phyloP scores from a whole-genome alignment of 2,797 vertebrate species.

The Gymnothorax reevesii region DNA sequence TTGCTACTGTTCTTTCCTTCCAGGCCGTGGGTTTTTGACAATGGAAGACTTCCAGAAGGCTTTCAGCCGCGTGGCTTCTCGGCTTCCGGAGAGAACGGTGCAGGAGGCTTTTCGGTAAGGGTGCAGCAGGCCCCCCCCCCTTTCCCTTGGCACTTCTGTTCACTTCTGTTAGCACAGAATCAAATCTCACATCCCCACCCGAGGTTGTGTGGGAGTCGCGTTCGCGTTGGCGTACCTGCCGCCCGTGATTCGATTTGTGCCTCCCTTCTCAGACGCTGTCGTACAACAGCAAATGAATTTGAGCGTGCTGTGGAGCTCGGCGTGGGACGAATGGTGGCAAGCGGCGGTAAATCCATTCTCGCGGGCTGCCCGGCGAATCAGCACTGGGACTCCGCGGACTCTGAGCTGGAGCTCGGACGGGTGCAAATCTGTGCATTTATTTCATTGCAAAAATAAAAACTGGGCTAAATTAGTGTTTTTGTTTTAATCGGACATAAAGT shows the following conservation, averaged over 20 bases:
- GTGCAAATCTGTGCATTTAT: no score
- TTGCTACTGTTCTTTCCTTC: conserved; percentile 34
- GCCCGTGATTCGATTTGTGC: background rate
- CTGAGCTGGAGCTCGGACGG: background rate
- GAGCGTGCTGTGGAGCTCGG: background rate
- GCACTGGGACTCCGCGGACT: background rate
- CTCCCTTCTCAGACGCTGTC: background rate
- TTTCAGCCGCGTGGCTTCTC: conserved; percentile 65
- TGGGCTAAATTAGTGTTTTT: no score
- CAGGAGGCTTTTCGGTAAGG: conserved; percentile 72
- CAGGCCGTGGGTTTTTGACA: conserved; percentile 72
- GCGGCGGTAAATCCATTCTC: background rate
- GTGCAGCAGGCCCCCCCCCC: background rate
- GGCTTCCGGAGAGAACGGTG: conserved; percentile 62
- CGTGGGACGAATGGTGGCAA: background rate
- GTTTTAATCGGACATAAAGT: no score
- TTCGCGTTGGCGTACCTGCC: background rate
- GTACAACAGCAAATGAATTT: background rate
- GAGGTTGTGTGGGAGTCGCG: background rate
- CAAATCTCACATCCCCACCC: conserved; percentile 9
- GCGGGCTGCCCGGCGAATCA: background rate
- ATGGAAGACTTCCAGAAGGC: conserved; percentile 73
- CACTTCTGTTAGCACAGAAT: conserved; percentile 21
- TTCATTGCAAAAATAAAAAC: no score
- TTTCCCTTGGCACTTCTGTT: conserved; percentile 21